A percentile compares a stretch with the other conserved stretches of the same genome.
These are phyloP conservation scores for Notiomystis cincta DNA, from an alignment of 2,113 vertebrate species.

Conservation along the genomic window DNA sequence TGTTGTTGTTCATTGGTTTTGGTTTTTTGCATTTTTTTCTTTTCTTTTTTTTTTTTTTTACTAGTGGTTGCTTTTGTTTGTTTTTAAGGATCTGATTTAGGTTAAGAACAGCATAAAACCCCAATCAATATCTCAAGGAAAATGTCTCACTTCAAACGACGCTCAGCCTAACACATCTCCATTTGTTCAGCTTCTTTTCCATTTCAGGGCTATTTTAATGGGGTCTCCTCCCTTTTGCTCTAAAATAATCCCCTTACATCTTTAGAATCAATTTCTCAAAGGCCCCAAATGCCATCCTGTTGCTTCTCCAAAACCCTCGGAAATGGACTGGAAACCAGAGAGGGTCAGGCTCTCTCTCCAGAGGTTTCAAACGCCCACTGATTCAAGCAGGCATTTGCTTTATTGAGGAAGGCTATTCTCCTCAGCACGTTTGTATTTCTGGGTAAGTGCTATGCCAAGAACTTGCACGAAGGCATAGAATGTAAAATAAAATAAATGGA, in stretches of 20 bases:
- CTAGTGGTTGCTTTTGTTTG: neutral
- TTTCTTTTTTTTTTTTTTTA: neutral
- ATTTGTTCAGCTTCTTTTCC: conserved; percentile 39
- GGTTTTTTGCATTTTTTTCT: neutral
- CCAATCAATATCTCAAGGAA: conserved; percentile 49
- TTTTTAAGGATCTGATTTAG: conserved; percentile 41
- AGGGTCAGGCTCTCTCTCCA: neutral
- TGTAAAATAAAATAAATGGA: neutral
- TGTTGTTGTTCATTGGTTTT: neutral
- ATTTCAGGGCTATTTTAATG: conserved; percentile 48
- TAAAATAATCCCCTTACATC: conserved; percentile 52
- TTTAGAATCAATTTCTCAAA: conserved; percentile 62
- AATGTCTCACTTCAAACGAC: conserved; percentile 33
- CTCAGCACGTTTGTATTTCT: neutral
- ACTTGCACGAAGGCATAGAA: neutral
- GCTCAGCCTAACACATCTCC: neutral
- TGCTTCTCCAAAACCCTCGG: conserved; percentile 5
- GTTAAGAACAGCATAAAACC: conserved; percentile 3
- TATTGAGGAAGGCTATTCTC: neutral
- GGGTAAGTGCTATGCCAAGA: neutral
- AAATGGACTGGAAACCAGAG: conserved; percentile 30
- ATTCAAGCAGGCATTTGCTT: neutral
- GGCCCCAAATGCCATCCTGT: neutral
- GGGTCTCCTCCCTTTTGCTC: conserved; percentile 21
- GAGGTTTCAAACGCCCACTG: neutral